Conservation (phyloP, 2,888 invertebrate species). For the Enchytraeus crypticus region DNA sequence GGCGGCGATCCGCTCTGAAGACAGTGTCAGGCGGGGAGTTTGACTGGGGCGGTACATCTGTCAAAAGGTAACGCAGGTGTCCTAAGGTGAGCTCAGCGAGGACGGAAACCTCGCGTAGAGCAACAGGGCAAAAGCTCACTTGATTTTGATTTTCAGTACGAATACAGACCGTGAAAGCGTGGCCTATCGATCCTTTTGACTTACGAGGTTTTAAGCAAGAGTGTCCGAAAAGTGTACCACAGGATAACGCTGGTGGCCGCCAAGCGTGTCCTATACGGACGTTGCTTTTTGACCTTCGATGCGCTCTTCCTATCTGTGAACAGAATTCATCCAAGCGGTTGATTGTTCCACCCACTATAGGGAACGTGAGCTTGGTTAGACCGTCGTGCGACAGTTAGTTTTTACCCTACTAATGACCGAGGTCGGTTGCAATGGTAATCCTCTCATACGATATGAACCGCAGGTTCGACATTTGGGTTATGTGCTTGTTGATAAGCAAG, state of each 20-base stretch:
- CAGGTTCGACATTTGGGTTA: conserved; percentile 59
- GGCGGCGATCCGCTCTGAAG: too few species aligned
- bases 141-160: too few species aligned
- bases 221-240: conserved; percentile 66
- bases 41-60: too few species aligned
- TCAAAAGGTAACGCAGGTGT: too few species aligned
- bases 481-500: too few species aligned
- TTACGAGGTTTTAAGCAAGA: too few species aligned
- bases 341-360: conserved; percentile 65
- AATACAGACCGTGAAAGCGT: too few species aligned
- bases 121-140: too few species aligned
- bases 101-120: too few species aligned
- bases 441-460: conserved; percentile 51
- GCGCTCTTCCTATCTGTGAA: conserved; percentile 68
- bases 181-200: too few species aligned
- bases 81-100: too few species aligned
- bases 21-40: too few species aligned
- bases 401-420: conserved; percentile 56
- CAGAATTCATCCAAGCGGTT: conserved; percentile 64
- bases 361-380: conserved; percentile 62
- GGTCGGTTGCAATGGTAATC: conserved; percentile 36
- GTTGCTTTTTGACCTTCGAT: conserved; percentile 65
- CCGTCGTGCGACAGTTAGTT: conserved; percentile 59
- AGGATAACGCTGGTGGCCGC: conserved; percentile 60
- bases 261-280: conserved; percentile 60